Percentiles rank a stretch among this genome's conserved stretches.
These are phyloP conservation scores for Argynnis bischoffii DNA, from an alignment of 2,888 invertebrate species.

Conservation along the genomic window DNA sequence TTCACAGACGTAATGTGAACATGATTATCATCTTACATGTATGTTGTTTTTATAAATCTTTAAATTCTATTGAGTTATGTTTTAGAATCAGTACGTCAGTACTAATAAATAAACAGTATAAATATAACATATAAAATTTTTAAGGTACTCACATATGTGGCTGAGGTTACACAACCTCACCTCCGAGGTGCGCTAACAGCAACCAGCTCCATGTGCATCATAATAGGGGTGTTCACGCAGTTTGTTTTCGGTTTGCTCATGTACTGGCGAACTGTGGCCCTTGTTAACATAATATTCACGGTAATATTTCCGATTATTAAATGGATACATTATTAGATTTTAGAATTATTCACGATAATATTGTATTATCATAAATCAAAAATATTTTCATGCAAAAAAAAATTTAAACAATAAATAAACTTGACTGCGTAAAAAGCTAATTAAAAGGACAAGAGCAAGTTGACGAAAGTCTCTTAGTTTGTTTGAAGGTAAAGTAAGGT, in stretches of 20 bases:
- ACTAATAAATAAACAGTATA: neutral
- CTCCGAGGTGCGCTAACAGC: conserved; percentile 89
- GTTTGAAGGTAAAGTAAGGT: too few species aligned
- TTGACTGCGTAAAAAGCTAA: too few species aligned
- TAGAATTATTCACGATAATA: too few species aligned
- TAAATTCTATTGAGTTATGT: too few species aligned
- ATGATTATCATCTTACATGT: too few species aligned
- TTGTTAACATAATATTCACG: conserved; percentile 86
- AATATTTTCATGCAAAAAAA: too few species aligned
- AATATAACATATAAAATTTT: conserved; percentile 24
- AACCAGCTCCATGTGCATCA: conserved; percentile 88
- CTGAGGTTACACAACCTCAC: conserved; percentile 91
- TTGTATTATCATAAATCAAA: too few species aligned
- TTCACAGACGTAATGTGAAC: neutral
- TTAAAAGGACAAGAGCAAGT: too few species aligned
- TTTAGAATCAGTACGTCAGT: neutral
- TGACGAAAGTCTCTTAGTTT: too few species aligned
- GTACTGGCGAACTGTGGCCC: conserved; percentile 87
- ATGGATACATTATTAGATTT: too few species aligned
- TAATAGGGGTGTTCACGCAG: conserved; percentile 88
- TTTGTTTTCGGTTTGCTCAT: conserved; percentile 88
- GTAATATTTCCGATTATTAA: conserved; percentile 46
- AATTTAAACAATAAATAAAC: too few species aligned
- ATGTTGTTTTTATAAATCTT: too few species aligned
- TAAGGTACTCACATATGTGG: conserved; percentile 90